Evolutionary conservation across 2,113 vertebrate genomes (phyloP).

Genomic region (Falco punctatus): DNA sequence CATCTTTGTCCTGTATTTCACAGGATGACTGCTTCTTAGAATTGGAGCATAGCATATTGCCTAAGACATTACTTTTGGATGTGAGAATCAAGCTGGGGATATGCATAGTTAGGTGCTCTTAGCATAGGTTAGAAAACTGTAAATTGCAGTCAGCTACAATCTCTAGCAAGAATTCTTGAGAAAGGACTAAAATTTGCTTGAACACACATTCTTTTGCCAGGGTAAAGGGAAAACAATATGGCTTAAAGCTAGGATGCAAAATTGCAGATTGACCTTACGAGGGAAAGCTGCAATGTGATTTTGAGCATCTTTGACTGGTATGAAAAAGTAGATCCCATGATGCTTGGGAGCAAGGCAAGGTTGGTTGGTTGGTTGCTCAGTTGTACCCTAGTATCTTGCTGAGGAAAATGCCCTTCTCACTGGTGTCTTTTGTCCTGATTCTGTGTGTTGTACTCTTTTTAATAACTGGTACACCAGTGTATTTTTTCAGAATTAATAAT

Average conservation of each 20-base stretch:
- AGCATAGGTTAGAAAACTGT: not conserved
- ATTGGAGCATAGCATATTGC: not conserved
- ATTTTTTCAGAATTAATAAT: not conserved
- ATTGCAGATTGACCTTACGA: not conserved
- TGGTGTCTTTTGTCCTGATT: not conserved
- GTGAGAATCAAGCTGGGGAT: not conserved
- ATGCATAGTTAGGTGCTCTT: not conserved
- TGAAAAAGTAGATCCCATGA: not conserved
- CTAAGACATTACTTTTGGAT: not conserved
- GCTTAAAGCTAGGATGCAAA: not conserved
- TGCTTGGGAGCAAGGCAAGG: not conserved
- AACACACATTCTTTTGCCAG: not conserved
- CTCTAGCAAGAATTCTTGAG: not conserved
- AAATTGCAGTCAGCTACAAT: not conserved
- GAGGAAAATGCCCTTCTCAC: not conserved
- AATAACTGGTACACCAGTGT: not conserved
- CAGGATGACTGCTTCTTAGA: not conserved
- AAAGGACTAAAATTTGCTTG: not conserved
- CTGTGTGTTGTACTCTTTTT: not conserved
- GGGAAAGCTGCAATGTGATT: not conserved
- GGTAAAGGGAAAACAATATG: not conserved
- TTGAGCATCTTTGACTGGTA: not conserved
- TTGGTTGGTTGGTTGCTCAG: not conserved
- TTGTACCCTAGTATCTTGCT: not conserved
- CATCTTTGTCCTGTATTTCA: not conserved